These are phyloP conservation scores for Gastrophysa polygoni DNA, from an alignment of 2,888 invertebrate species.

Conservation along the genomic window DNA sequence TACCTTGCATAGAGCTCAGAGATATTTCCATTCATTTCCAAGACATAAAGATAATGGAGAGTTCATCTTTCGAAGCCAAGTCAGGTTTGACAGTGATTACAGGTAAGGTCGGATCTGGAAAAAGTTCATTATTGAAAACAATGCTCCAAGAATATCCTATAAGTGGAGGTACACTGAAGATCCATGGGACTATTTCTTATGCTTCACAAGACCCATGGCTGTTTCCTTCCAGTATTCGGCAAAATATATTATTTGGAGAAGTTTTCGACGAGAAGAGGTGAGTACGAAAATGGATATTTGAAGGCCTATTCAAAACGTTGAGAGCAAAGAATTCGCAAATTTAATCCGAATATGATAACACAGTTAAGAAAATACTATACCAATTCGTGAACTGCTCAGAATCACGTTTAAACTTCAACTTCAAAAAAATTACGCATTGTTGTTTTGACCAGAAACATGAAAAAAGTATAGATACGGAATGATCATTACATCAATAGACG, in stretches of 20 bases:
- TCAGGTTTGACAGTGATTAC: constrained; percentile 61
- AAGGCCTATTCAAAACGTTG: too few species aligned
- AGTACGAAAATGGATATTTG: background rate
- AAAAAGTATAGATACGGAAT: too few species aligned
- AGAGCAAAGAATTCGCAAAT: too few species aligned
- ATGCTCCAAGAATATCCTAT: constrained; percentile 44
- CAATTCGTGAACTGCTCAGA: too few species aligned
- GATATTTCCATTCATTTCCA: constrained; percentile 34
- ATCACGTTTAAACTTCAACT: too few species aligned
- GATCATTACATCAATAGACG: too few species aligned
- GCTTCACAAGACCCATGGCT: constrained; percentile 51
- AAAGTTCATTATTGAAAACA: constrained; percentile 45
- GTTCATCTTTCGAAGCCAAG: constrained; percentile 57
- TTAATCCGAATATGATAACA: too few species aligned
- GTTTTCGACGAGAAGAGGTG: constrained; percentile 45
- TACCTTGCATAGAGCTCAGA: constrained; percentile 26
- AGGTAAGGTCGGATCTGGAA: constrained; percentile 63
- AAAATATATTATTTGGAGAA: constrained; percentile 54
- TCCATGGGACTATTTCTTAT: constrained; percentile 45
- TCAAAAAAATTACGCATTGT: too few species aligned
- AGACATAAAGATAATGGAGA: constrained; percentile 52
- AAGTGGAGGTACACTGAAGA: constrained; percentile 34
- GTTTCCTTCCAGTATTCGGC: constrained; percentile 48
- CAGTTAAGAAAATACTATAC: too few species aligned
- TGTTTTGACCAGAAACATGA: too few species aligned